Evolutionary conservation across 37 sponge, comb jelly and placozoan species (phyloP).

Genomic region (Tethya wilhelma): DNA sequence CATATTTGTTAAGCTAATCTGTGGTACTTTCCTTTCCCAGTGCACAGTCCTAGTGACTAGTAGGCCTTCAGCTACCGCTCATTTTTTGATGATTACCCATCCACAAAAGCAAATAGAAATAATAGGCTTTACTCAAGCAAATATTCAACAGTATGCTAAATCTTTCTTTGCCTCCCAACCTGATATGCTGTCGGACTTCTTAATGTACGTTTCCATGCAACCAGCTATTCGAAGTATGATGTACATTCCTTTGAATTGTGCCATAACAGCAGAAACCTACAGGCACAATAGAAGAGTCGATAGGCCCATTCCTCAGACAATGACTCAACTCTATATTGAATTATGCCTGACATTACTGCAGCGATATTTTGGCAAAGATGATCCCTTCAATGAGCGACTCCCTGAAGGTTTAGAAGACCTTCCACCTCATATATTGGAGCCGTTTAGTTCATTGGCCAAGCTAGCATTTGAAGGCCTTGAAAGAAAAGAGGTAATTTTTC

Average conservation of each 20-base stretch:
- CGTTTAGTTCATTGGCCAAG: background rate
- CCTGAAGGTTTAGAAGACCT: background rate
- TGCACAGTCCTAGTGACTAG: slow-evolving; percentile 27
- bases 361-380: background rate
- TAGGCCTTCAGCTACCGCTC: slow-evolving; percentile 27
- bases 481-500: background rate
- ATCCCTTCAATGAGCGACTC: too few species aligned
- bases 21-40: slow-evolving; percentile 12
- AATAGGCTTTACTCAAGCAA: slow-evolving; percentile 18
- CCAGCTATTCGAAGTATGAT: slow-evolving; percentile 12
- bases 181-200: slow-evolving; percentile 2
- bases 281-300: background rate
- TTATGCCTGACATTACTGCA: background rate
- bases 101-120: slow-evolving; percentile 15
- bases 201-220: background rate
- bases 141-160: slow-evolving; percentile 12
- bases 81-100: background rate
- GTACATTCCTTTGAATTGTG: slow-evolving; percentile 33
- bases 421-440: background rate
- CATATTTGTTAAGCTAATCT: background rate
- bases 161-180: background rate
- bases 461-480: background rate
- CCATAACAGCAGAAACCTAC: slow-evolving; percentile 21
- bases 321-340: slow-evolving; percentile 34
- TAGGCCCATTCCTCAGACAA: slow-evolving; percentile 14